Percentiles rank a stretch among this genome's conserved stretches.
Evolutionary conservation across 2,797 vertebrate species (phyloP).

Genomic region (Ceryle rudis): DNA sequence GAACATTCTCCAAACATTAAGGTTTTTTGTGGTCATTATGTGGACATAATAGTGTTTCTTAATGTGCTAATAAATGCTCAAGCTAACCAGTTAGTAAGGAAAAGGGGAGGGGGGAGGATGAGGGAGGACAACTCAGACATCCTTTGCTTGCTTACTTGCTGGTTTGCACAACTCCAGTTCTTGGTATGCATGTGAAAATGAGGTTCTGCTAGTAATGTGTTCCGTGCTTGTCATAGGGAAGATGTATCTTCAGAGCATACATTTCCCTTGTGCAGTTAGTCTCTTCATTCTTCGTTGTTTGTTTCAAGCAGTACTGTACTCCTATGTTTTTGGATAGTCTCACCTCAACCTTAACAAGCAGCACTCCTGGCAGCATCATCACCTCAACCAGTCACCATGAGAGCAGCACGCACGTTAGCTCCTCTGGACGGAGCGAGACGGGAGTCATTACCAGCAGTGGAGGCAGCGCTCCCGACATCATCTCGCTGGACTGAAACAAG

Average conservation of each 20-base stretch:
- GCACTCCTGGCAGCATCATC: conserved; percentile 85
- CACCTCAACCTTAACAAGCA: conserved; percentile 87
- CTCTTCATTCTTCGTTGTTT: conserved; percentile 81
- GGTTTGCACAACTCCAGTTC: fast-evolving
- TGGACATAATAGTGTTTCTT: not conserved
- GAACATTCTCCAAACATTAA: not conserved
- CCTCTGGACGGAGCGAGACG: conserved; percentile 83
- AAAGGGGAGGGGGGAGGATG: not conserved
- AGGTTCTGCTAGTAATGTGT: not conserved
- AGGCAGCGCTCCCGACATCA: conserved; percentile 86
- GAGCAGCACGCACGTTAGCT: conserved; percentile 79
- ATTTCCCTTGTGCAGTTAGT: conserved; percentile 55
- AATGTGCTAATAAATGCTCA: not conserved
- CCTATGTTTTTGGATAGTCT: conserved; percentile 97
- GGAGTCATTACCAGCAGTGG: conserved; percentile 85
- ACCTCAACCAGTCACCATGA: conserved; percentile 89
- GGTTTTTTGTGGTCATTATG: not conserved
- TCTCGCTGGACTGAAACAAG: conserved; percentile 89
- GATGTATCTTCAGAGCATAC: conserved; percentile 34
- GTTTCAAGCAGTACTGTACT: conserved; percentile 93
- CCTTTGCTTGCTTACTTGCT: not conserved
- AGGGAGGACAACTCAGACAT: fast-evolving
- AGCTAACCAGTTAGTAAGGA: not conserved
- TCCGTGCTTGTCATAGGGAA: not conserved
- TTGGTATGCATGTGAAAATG: fast-evolving